Percentiles rank a stretch among this genome's conserved stretches.
phyloP scores from a whole-genome alignment of 2,113 vertebrate genomes.

The Seriola rivoliana region DNA sequence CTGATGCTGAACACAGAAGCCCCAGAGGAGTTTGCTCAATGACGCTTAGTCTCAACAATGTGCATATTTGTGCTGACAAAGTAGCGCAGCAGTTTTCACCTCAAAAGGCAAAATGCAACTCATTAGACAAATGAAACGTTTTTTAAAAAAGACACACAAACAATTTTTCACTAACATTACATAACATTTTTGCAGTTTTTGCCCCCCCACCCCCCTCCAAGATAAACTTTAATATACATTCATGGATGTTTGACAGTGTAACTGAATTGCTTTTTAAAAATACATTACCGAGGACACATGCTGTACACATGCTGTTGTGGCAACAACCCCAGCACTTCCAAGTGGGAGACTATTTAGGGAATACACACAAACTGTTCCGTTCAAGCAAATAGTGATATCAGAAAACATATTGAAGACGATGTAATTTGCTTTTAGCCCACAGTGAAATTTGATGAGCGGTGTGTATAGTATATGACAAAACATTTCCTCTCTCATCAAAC shows the following conservation, averaged over 20 bases:
- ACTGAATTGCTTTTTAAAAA: too few relatives aligned
- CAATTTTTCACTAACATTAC: background rate
- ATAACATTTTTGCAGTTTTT: background rate
- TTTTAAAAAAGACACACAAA: too few relatives aligned
- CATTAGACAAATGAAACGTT: slow-evolving; percentile 2
- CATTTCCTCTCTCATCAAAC: slow-evolving; percentile 1
- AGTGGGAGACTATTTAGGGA: too few relatives aligned
- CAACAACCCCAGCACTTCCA: background rate
- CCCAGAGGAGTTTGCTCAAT: slow-evolving; percentile 56
- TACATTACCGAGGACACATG: background rate
- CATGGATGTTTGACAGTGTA: background rate
- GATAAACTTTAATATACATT: background rate
- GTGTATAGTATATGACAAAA: background rate
- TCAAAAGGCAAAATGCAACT: slow-evolving; percentile 9
- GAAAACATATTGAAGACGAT: background rate
- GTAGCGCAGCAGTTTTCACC: slow-evolving; percentile 35
- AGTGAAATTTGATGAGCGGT: slow-evolving; percentile 4
- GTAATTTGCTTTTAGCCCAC: slow-evolving; percentile 16
- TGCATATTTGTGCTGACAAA: slow-evolving; percentile 57
- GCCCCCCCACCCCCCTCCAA: too few relatives aligned
- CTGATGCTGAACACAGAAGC: slow-evolving; percentile 49
- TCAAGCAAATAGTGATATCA: background rate
- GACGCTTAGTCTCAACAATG: slow-evolving; percentile 51
- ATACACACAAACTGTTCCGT: background rate
- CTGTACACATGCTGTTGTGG: background rate